Percentiles rank a stretch among this genome's conserved stretches.
Evolutionary conservation across 2,113 vertebrate species (phyloP).

Genomic region (Solea senegalensis): DNA sequence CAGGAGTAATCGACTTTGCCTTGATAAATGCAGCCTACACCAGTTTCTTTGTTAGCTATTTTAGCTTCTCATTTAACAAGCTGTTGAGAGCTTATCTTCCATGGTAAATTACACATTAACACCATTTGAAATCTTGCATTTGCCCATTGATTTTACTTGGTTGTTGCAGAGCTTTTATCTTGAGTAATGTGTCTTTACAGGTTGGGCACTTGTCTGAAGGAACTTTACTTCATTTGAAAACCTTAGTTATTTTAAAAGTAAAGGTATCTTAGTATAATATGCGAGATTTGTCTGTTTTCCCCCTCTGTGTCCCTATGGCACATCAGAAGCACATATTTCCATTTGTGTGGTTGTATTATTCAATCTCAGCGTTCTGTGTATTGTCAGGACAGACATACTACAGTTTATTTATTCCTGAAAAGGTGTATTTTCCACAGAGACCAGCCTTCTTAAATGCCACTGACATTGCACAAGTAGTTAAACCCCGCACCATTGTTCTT

Average conservation of each 20-base stretch:
- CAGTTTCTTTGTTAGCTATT: slow-evolving; percentile 48
- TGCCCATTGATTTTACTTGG: slow-evolving; percentile 54
- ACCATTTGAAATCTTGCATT: slow-evolving; percentile 50
- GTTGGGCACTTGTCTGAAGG: slow-evolving; percentile 18
- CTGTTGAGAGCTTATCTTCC: slow-evolving; percentile 56
- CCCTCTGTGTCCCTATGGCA: background rate
- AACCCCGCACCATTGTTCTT: background rate
- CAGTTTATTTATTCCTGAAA: background rate
- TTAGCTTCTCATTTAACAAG: slow-evolving; percentile 58
- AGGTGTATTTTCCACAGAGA: slow-evolving; percentile 1
- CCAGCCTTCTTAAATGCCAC: background rate
- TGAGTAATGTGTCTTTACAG: slow-evolving; percentile 41
- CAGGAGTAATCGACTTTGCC: slow-evolving; percentile 52
- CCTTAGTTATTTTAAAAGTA: background rate
- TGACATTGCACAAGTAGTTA: slow-evolving; percentile 4
- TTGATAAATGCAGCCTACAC: slow-evolving; percentile 50
- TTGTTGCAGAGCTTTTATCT: slow-evolving; percentile 41
- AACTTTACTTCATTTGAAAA: background rate
- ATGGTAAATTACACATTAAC: slow-evolving; percentile 65
- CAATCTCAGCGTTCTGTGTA: too few relatives aligned
- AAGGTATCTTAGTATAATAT: background rate
- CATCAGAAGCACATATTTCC: background rate
- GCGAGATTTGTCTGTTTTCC: background rate
- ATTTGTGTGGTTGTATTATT: background rate
- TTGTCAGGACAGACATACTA: background rate